A percentile compares a stretch with the other conserved stretches of the same genome.
These are phyloP conservation scores for Ceratina australensis DNA, from an alignment of 1,140 invertebrate genomes.

Conservation along the genomic window DNA sequence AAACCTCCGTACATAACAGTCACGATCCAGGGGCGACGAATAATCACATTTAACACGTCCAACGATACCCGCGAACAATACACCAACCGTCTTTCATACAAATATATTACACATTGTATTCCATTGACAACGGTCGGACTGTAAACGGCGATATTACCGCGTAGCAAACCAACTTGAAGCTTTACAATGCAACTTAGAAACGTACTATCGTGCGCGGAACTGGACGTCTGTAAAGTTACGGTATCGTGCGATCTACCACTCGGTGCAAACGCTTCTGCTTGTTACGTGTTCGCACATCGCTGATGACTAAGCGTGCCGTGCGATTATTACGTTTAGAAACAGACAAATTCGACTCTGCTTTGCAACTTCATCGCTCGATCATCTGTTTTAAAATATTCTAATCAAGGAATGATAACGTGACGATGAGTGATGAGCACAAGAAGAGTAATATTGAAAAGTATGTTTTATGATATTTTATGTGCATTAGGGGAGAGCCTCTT, in stretches of 20 bases:
- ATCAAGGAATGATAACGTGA: no score
- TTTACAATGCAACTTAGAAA: conserved; percentile 41
- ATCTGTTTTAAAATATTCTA: no score
- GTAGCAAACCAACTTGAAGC: conserved; percentile 23
- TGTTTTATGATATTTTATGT: no score
- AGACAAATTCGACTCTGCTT: background rate
- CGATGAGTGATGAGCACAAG: no score
- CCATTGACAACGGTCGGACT: conserved; percentile 33
- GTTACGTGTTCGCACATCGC: conserved; percentile 2
- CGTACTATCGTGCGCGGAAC: conserved; percentile 48
- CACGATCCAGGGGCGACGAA: conserved; percentile 57
- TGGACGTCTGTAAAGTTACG: conserved; percentile 23
- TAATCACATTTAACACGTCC: conserved; percentile 70
- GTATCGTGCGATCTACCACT: conserved; percentile 44
- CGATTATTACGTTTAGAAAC: conserved; percentile 22
- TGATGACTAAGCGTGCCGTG: conserved; percentile 18
- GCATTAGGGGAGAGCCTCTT: no score
- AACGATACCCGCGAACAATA: conserved; percentile 35
- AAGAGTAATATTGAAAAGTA: no score
- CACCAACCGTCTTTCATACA: conserved; percentile 3
- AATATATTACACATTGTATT: conserved; percentile 63
- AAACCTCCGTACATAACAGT: background rate
- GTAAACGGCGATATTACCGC: conserved; percentile 59
- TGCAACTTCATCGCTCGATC: no score
- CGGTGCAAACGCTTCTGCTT: conserved; percentile 2